phyloP scores from a whole-genome alignment of 2,797 vertebrate species.

The Mareca strepera region DNA sequence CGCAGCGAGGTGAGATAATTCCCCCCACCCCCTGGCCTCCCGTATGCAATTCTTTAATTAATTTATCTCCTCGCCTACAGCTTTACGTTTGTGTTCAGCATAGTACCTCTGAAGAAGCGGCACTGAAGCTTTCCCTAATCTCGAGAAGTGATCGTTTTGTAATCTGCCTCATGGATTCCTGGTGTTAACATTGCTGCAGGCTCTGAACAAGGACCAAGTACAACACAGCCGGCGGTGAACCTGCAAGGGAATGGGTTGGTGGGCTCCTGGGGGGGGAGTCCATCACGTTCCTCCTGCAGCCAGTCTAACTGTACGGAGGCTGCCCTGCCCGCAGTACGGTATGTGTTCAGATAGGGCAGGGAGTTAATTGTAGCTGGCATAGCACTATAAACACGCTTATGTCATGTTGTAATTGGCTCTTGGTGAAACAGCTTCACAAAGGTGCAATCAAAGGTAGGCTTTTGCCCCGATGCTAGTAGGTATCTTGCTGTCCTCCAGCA shows the following conservation, averaged over 20 bases:
- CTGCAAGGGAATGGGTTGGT: background rate
- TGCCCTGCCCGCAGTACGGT: background rate
- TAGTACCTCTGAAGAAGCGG: background rate
- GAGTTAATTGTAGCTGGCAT: background rate
- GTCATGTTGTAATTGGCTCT: background rate
- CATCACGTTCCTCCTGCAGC: background rate
- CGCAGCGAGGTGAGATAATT: constrained; percentile 16
- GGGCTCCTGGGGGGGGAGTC: background rate
- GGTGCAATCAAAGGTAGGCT: background rate
- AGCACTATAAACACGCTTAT: background rate
- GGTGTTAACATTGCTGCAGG: background rate
- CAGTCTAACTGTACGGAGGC: background rate
- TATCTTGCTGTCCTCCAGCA: background rate
- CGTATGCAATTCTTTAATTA: constrained; percentile 31
- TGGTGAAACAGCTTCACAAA: background rate
- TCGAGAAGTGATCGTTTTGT: background rate
- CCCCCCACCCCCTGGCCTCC: background rate
- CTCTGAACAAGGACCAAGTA: constrained; percentile 2
- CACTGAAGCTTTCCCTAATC: background rate
- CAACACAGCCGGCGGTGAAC: background rate
- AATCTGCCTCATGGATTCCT: background rate
- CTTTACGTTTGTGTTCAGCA: background rate
- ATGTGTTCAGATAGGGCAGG: background rate
- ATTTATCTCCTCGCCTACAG: background rate
- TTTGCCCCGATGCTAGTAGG: background rate